These are phyloP conservation scores for Pipa parva DNA, from an alignment of 2,113 vertebrate genomes.

Conservation along the genomic window DNA sequence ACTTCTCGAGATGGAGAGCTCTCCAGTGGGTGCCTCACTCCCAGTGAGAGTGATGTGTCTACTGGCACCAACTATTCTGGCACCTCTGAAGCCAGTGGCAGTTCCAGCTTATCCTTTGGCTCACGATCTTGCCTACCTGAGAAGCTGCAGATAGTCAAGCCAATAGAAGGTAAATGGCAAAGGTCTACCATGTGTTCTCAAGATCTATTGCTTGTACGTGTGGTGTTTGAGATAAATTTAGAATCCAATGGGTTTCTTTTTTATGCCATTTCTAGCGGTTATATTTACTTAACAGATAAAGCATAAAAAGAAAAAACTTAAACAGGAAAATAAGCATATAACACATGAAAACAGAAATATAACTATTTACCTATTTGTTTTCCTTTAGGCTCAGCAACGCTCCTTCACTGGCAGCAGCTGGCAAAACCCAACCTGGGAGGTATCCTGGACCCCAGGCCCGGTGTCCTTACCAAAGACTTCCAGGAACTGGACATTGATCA, in stretches of 20 bases:
- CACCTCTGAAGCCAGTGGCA: conserved; percentile 60
- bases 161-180: conserved; percentile 71
- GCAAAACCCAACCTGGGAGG: conserved; percentile 74
- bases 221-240: too few species aligned
- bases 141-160: conserved; percentile 83
- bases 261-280: too few species aligned
- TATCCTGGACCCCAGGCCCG: conserved; percentile 70
- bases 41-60: conserved; percentile 69
- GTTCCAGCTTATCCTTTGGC: conserved; percentile 62
- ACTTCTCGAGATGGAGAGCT: conserved; percentile 55
- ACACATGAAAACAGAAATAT: too few species aligned
- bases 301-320: too few species aligned
- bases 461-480: conserved; percentile 83
- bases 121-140: conserved; percentile 73
- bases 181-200: too few species aligned
- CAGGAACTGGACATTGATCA: conserved; percentile 72
- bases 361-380: neutral
- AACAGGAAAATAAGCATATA: too few species aligned
- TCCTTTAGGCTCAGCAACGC: conserved; percentile 68
- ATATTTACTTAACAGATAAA: too few species aligned
- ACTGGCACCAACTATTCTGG: conserved; percentile 68
- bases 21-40: conserved; percentile 76
- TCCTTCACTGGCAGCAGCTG: conserved; percentile 84
- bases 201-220: too few species aligned
- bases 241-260: too few species aligned